Evolutionary conservation across 1,140 invertebrate genomes (phyloP).

Genomic region (Patella vulgata): DNA sequence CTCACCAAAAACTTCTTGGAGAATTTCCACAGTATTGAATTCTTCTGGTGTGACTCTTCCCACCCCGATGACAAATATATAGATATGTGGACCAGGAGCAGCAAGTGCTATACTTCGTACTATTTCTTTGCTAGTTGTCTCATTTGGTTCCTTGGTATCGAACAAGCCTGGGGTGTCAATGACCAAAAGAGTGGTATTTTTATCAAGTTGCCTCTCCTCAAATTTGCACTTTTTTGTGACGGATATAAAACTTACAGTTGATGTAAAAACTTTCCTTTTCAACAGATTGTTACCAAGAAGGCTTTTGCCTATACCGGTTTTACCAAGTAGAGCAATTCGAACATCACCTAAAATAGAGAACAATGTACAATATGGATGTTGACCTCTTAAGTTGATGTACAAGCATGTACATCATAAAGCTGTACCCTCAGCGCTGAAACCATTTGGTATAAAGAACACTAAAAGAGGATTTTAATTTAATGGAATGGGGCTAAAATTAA

Average conservation of each 20-base stretch:
- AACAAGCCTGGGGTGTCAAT: conserved; percentile 26
- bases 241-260: neutral
- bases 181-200: conserved; percentile 12
- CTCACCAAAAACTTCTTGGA: conserved; percentile 10
- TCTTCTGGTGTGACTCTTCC: conserved; percentile 18
- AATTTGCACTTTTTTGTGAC: neutral
- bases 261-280: neutral
- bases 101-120: conserved; percentile 21
- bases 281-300: too few relatives aligned
- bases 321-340: too few relatives aligned
- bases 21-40: conserved; percentile 12
- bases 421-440: too few relatives aligned
- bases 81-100: conserved; percentile 18
- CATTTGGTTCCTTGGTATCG: conserved; percentile 15
- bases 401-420: too few relatives aligned
- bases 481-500: too few relatives aligned
- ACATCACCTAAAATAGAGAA: too few relatives aligned
- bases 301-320: too few relatives aligned
- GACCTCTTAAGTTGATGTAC: too few relatives aligned
- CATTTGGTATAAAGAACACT: too few relatives aligned
- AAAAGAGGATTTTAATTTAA: too few relatives aligned
- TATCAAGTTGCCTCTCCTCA: neutral
- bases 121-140: conserved; percentile 9
- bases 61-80: conserved; percentile 8
- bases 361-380: too few relatives aligned